Conservation (phyloP, 2,797 vertebrate genomes). For the Notamacropus eugenii region DNA sequence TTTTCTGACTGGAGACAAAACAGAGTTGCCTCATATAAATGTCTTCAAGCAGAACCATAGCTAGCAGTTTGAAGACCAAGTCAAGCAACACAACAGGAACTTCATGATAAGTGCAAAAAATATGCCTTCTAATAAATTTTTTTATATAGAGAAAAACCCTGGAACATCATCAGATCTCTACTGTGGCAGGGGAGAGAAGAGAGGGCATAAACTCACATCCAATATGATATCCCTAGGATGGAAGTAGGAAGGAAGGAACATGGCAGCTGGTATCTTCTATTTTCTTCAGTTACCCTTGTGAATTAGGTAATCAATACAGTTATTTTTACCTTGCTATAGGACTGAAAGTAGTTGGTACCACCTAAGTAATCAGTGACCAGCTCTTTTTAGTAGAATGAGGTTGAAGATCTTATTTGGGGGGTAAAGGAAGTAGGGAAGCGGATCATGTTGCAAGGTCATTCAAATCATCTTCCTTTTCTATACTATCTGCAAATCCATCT, state of each 20-base stretch:
- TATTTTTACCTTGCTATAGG: neutral
- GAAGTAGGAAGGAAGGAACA: neutral
- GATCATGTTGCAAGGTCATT: constrained; percentile 25
- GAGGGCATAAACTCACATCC: neutral
- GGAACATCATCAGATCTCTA: neutral
- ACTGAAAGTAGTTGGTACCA: too few relatives aligned
- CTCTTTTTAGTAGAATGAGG: constrained; percentile 46
- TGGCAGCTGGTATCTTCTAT: neutral
- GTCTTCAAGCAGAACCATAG: neutral
- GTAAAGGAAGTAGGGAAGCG: neutral
- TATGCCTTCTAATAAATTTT: neutral
- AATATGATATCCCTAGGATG: neutral
- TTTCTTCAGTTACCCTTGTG: neutral
- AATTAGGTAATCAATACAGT: too few relatives aligned
- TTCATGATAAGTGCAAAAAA: neutral
- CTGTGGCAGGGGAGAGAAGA: neutral
- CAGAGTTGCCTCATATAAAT: neutral
- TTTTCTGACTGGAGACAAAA: neutral
- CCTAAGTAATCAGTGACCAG: constrained; percentile 60
- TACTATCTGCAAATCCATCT: neutral
- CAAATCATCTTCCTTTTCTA: constrained; percentile 23
- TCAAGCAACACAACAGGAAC: neutral
- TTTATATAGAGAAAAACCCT: neutral
- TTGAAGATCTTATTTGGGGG: constrained; percentile 13
- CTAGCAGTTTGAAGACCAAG: neutral